Evolutionary conservation across 2,888 invertebrate species (phyloP).

Genomic region (Aphodius granarius): DNA sequence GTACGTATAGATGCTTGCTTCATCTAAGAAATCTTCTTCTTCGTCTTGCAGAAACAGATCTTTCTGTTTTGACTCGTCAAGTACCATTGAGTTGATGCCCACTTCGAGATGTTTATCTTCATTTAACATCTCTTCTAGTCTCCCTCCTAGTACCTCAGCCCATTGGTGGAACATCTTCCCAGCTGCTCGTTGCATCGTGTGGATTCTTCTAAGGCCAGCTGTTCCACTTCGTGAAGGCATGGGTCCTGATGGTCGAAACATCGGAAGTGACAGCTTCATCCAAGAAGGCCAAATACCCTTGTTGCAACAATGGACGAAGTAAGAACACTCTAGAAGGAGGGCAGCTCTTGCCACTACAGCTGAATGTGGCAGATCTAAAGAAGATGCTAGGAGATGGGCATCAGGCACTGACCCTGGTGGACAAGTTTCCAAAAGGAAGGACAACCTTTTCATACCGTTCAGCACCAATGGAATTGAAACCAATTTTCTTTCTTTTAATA

Average conservation of each 20-base stretch:
- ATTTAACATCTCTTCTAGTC: slow-evolving; percentile 86
- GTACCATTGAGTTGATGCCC: slow-evolving; percentile 66
- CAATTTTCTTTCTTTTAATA: slow-evolving; percentile 83
- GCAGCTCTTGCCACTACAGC: slow-evolving; percentile 92
- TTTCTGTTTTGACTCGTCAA: slow-evolving; percentile 77
- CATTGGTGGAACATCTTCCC: slow-evolving; percentile 98
- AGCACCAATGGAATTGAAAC: slow-evolving; percentile 78
- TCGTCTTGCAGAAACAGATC: slow-evolving; percentile 82
- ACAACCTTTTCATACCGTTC: slow-evolving; percentile 88
- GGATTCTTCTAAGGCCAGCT: slow-evolving; percentile 58
- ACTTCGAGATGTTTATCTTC: slow-evolving; percentile 77
- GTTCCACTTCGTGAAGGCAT: slow-evolving; percentile 54
- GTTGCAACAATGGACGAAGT: slow-evolving; percentile 97
- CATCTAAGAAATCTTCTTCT: slow-evolving; percentile 97
- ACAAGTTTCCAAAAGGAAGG: slow-evolving; percentile 92
- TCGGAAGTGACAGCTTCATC: slow-evolving; percentile 86
- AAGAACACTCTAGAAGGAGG: slow-evolving; percentile 90
- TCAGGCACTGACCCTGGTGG: slow-evolving; percentile 97
- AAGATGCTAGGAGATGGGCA: slow-evolving; percentile 90
- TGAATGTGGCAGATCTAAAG: slow-evolving; percentile 93
- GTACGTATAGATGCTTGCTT: slow-evolving; percentile 61
- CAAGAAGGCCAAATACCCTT: slow-evolving; percentile 98
- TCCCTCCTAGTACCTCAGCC: slow-evolving; percentile 89
- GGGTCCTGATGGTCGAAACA: slow-evolving; percentile 73
- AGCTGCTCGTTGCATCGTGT: slow-evolving; percentile 83